Base-by-base conservation (phyloP, 2,888 invertebrate species). In the Morpho achilles region DNA sequence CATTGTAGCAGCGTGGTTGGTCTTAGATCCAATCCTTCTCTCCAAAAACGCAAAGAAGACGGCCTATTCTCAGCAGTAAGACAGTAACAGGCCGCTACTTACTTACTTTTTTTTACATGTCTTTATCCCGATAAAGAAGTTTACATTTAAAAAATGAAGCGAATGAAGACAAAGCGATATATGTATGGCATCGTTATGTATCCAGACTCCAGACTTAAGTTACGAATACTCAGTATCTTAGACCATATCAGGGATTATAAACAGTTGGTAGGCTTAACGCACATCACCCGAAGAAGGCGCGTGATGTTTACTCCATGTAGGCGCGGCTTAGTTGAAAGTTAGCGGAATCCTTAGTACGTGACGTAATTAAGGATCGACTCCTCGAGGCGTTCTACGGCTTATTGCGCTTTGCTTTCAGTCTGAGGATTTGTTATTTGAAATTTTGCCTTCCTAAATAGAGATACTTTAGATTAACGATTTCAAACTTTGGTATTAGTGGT, bases 271-370 rank as follows among this genome's bases (percentile, higher is more conserved):
- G 73, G 78, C 82, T 84, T 82, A 79, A 70, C 79, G 80, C 79
- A 77, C 79, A 80, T 80, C 79, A 76, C 70, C 64, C 75, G 74
- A 79, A 79, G 77, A 77, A 80, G 67, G 73, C 73, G 75, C 80
- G 75, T 79, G 79, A 74, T 80, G 79, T 77, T 80, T 77, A 71
- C 71, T 69, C 70, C 75, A 72, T 82, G 72, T 77, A 77, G 74
- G 70, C 75, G 66, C 70, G 69, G 74, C 75, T 77, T 74, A 76
- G 72, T 74, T 72, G 69, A 71, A 76, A 82, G 76, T 83, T 80
- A 76, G 76, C 75, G 73, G 73, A 82, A 82, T 79, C 81, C 80
- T 69, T 62, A 67, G 71, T 79, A 81, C 83, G 83, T 83, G 83
- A 83, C 74, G 74, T 81, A 81, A 81, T 83, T 82, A 82, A 74